These are phyloP conservation scores for Bhutanitis thaidina DNA, from an alignment of 2,888 invertebrate species.

Conservation along the genomic window DNA sequence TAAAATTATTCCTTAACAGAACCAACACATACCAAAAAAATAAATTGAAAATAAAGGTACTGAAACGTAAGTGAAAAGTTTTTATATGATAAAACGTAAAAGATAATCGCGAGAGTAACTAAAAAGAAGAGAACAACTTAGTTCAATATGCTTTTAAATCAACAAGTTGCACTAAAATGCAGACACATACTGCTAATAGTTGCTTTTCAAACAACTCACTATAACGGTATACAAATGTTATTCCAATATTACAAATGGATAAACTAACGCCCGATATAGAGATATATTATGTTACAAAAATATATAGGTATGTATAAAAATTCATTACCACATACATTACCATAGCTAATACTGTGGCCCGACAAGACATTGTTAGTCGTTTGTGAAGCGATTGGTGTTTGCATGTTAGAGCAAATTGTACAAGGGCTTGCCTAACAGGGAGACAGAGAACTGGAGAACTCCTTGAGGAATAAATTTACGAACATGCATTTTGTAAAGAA, in stretches of 20 bases:
- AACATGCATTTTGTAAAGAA: slow-evolving; percentile 47
- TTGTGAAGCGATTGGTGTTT: slow-evolving; percentile 80
- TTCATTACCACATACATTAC: slow-evolving; percentile 77
- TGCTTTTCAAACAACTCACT: slow-evolving; percentile 53
- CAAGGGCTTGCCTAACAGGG: slow-evolving; percentile 45
- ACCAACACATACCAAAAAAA: not conserved
- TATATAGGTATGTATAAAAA: slow-evolving; percentile 55
- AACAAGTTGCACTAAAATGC: slow-evolving; percentile 80
- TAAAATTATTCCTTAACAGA: not conserved
- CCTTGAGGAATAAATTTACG: slow-evolving; percentile 25
- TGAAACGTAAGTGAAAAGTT: slow-evolving; percentile 22
- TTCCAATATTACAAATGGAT: slow-evolving; percentile 54
- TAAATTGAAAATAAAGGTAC: not conserved
- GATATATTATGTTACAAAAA: slow-evolving; percentile 72
- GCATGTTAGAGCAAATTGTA: slow-evolving; percentile 81
- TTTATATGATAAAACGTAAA: slow-evolving; percentile 21
- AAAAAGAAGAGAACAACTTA: slow-evolving; percentile 42
- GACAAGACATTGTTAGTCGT: slow-evolving; percentile 77
- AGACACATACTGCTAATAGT: slow-evolving; percentile 79
- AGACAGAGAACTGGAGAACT: slow-evolving; percentile 22
- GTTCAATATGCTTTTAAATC: slow-evolving; percentile 73
- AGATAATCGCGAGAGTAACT: slow-evolving; percentile 10
- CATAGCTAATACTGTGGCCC: slow-evolving; percentile 72
- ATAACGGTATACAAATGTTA: slow-evolving; percentile 46
- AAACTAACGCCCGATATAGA: slow-evolving; percentile 61